Evolutionary conservation across 1,140 invertebrate genomes (phyloP), one percentile per base, ranked within the genome.

Genomic region (Lordiphosa mommai): DNA sequence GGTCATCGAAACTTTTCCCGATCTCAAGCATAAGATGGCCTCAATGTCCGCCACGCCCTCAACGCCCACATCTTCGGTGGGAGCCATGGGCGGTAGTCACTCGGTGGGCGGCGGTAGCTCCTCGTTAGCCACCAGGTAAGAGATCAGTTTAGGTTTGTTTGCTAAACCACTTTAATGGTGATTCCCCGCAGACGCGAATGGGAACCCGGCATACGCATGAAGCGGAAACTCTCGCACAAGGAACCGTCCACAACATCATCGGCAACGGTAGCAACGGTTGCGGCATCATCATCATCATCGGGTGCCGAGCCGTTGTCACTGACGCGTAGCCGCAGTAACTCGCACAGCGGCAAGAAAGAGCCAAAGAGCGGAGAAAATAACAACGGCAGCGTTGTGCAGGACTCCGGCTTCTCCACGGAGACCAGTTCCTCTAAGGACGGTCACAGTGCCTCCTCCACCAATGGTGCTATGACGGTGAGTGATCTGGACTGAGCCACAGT

Each of bases 1-100:
- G 91, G 95, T 96, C 91, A 95, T 96, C 92, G 94, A 96, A 92
- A 94, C 95, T 61, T 96, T 96, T 91, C 95, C 95, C 66, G 95
- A 96, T 91, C 92, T 96, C 80, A 93, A 94, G 84, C 93, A 93
- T 74, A 95, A 96, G 91, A 93, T 95, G 93, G 91, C 91, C 29
- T 89, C 89, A n/a, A 90, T 89, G 57, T 87, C 90, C 10, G 71
- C 61, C 13, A 88, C 88, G 44, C 89, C 89, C 8, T 52, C 74
- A 30, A 79, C 86, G 6, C 64, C 85, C 40, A 74, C 67, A 13
- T 74, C 79, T 4, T 69, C 72, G 50, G 69, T 79, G 48, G 88
- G 89, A 43, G 86, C 88, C 66, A 73, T 89, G 61, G 90, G 89
- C 68, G 67, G 89, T 48, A 74, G 74, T 66, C 76, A 84, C n/a